Evolutionary conservation across 2,113 vertebrate genomes (phyloP).

Genomic region (Thryonomys swinderianus): DNA sequence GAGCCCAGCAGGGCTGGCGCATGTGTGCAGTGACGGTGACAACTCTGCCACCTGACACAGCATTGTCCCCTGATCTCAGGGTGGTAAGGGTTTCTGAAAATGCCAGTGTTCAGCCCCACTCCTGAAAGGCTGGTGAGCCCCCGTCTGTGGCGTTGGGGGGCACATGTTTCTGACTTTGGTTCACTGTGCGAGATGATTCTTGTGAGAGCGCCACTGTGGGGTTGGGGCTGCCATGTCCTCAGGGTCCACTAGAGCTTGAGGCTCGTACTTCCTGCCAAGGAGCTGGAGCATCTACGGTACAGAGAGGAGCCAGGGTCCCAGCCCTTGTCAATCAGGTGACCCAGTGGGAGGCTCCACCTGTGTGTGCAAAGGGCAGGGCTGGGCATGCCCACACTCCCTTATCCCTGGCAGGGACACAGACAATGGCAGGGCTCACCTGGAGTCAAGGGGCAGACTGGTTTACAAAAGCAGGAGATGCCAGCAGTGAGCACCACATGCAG

Average conservation of each 20-base stretch:
- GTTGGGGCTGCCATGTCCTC: background rate
- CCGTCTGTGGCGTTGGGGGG: background rate
- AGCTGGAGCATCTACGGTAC: background rate
- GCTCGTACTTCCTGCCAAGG: background rate
- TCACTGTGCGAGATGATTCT: background rate
- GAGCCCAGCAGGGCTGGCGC: background rate
- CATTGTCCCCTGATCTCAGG: background rate
- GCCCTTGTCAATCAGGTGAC: background rate
- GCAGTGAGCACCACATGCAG: background rate
- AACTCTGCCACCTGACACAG: no score
- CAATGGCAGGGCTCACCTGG: background rate
- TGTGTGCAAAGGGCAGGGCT: background rate
- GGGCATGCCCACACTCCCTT: background rate
- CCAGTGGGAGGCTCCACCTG: background rate
- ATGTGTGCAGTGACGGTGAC: background rate
- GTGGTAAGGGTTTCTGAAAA: background rate
- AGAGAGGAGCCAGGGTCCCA: background rate
- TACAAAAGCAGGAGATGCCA: background rate
- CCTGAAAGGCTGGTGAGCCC: no score
- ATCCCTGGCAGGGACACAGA: background rate
- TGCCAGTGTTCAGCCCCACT: fast-evolving
- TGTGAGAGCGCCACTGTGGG: background rate
- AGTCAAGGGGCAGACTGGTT: constrained; percentile 52
- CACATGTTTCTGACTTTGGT: background rate
- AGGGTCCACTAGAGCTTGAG: background rate